phyloP scores from a whole-genome alignment of 2,888 invertebrate genomes.

The Xylocampa areola region DNA sequence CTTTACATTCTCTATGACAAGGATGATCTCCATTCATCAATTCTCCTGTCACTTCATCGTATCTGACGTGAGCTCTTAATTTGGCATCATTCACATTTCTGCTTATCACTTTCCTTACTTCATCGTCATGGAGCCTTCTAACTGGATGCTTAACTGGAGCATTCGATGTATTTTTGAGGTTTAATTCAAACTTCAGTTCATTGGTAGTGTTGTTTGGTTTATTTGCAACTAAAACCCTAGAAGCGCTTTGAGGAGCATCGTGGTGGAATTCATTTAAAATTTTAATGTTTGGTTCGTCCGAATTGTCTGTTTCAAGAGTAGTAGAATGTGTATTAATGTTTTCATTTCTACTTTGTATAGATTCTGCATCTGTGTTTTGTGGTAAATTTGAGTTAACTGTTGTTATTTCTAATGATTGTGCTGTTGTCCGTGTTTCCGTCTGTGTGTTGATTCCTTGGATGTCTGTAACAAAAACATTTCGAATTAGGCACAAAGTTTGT shows the following conservation, averaged over 20 bases:
- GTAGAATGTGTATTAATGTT: conserved; percentile 48
- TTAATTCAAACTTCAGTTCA: conserved; percentile 63
- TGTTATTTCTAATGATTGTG: conserved; percentile 54
- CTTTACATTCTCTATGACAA: conserved; percentile 92
- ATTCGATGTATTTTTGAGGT: conserved; percentile 59
- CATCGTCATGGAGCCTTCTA: conserved; percentile 62
- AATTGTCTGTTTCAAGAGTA: conserved; percentile 31
- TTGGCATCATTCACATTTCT: conserved; percentile 69
- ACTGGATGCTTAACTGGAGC: conserved; percentile 59
- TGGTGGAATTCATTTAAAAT: conserved; percentile 63
- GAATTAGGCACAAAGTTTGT: conserved; percentile 6
- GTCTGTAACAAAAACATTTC: conserved; percentile 71
- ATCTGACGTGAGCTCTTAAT: conserved; percentile 76
- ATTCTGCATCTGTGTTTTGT: conserved; percentile 43
- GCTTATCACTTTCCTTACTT: conserved; percentile 51
- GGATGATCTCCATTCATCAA: conserved; percentile 85
- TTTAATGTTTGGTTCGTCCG: conserved; percentile 54
- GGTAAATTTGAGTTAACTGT: conserved; percentile 51
- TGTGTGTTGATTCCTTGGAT: conserved; percentile 70
- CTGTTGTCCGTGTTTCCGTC: conserved; percentile 54
- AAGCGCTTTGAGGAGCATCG: conserved; percentile 73
- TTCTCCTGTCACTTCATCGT: conserved; percentile 85
- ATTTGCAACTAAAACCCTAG: conserved; percentile 75
- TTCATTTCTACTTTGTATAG: conserved; percentile 52
- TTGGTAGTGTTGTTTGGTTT: conserved; percentile 68